Conservation (phyloP, 2,113 vertebrate species). For the Nerophis ophidion region DNA sequence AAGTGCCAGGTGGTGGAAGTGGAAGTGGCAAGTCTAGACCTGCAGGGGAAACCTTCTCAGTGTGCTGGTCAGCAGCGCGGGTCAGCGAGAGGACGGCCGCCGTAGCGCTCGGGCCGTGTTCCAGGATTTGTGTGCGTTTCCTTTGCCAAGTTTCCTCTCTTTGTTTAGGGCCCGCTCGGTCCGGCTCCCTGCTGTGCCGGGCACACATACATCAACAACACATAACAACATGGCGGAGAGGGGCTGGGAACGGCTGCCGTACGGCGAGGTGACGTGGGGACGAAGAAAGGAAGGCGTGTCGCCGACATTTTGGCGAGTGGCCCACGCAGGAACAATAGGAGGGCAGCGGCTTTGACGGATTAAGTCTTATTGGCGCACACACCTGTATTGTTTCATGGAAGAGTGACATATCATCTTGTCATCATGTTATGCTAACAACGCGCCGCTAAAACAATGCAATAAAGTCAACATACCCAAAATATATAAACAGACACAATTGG, state of each 20-base stretch:
- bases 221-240: constrained; percentile 45
- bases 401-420: neutral
- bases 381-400: neutral
- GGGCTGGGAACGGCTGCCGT: constrained; percentile 42
- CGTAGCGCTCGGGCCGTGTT: constrained; percentile 11
- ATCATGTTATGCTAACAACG: no score
- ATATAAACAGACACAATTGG: no score
- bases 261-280: constrained; percentile 6
- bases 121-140: constrained; percentile 31
- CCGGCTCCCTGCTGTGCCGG: constrained; percentile 53
- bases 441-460: no score
- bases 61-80: constrained; percentile 18
- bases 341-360: constrained; percentile 4
- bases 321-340: neutral
- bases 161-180: constrained; percentile 69
- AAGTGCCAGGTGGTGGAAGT: constrained; percentile 15
- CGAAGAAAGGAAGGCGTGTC: neutral
- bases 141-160: constrained; percentile 72
- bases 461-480: no score
- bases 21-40: constrained; percentile 41
- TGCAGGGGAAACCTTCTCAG: constrained; percentile 32
- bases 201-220: constrained; percentile 61
- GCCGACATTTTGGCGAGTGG: constrained; percentile 2
- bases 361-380: neutral
- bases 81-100: constrained; percentile 21